phyloP scores from a whole-genome alignment of 2,113 vertebrate genomes.

The Corvus cornix region DNA sequence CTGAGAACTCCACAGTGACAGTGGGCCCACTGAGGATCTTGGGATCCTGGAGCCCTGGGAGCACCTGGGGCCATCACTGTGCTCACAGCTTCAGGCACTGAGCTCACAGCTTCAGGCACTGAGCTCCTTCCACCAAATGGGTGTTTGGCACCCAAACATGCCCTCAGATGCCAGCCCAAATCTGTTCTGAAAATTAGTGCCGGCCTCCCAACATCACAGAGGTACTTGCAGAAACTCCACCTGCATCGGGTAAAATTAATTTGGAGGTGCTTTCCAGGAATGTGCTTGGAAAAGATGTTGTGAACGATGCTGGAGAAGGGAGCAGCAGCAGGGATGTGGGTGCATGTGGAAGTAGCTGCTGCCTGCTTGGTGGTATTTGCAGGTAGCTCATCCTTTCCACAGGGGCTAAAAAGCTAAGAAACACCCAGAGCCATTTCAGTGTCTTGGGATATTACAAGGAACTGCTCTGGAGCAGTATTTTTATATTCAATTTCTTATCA shows the following conservation, averaged over 20 bases:
- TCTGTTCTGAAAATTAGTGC: neutral
- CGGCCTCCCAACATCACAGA: rapidly evolving
- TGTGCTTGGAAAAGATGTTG: neutral
- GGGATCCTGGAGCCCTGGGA: neutral
- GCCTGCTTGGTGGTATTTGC: neutral
- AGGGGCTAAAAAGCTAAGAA: neutral
- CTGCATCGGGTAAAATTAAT: rapidly evolving
- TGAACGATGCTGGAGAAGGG: neutral
- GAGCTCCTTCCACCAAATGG: neutral
- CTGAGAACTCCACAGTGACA: neutral
- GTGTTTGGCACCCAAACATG: neutral
- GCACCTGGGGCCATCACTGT: rapidly evolving
- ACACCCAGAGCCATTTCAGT: neutral
- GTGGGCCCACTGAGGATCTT: neutral
- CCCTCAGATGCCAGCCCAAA: neutral
- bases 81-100: neutral
- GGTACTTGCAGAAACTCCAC: neutral
- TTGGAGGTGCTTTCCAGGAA: neutral
- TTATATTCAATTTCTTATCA: neutral
- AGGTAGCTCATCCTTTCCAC: neutral
- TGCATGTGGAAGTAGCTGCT: neutral
- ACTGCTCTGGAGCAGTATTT: constrained; percentile 18
- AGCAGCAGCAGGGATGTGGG: neutral
- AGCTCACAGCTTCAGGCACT: neutral
- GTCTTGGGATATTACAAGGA: neutral